phyloP scores from a whole-genome alignment of 2,113 vertebrate genomes.

The Craseonycteris thonglongyai region DNA sequence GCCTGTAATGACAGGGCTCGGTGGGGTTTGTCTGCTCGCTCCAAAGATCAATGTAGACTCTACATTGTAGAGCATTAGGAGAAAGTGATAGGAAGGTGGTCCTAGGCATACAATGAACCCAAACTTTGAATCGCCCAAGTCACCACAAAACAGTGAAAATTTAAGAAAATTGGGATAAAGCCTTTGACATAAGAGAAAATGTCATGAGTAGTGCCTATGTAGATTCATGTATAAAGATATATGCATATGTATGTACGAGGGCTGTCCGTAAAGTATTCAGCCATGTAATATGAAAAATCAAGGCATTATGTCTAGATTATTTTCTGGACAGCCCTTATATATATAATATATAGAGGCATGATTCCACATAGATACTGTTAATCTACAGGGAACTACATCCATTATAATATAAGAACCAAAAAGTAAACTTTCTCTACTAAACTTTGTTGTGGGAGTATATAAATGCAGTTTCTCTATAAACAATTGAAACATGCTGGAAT shows the following conservation, averaged over 20 bases:
- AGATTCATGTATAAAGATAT: not conserved
- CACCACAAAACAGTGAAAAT: not conserved
- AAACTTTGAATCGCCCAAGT: not conserved
- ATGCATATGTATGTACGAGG: not conserved
- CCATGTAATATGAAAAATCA: no score
- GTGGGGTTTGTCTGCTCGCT: not conserved
- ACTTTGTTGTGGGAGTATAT: not conserved
- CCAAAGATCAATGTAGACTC: not conserved
- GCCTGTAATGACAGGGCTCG: not conserved
- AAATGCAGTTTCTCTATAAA: not conserved
- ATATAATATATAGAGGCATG: not conserved
- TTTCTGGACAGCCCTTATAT: no score
- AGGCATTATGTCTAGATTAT: no score
- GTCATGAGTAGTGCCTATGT: not conserved
- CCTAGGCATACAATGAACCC: not conserved
- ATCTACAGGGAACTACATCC: not conserved
- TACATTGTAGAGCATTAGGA: not conserved
- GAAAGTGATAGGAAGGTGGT: not conserved
- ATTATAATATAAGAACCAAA: not conserved
- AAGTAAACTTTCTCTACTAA: not conserved
- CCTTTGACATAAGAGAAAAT: not conserved
- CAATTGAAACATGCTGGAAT: not conserved
- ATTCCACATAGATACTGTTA: not conserved
- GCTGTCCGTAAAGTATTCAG: no score
- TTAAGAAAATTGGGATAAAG: not conserved